Percentiles rank a stretch among this genome's conserved stretches.
Evolutionary conservation across 2,888 invertebrate species (phyloP).

Genomic region (Euplagia quadripunctaria): DNA sequence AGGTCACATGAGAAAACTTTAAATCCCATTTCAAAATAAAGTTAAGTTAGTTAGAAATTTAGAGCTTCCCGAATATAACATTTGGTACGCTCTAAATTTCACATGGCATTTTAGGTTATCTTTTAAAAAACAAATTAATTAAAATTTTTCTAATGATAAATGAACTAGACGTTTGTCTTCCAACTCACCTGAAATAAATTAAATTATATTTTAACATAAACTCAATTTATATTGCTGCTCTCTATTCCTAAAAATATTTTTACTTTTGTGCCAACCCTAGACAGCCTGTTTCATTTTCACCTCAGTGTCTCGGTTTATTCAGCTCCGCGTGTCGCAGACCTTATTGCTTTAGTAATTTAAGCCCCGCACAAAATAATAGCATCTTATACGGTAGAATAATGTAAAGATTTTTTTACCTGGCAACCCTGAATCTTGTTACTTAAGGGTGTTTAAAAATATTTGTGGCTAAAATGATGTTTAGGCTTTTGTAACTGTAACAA

Average conservation of each 20-base stretch:
- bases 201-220: no score
- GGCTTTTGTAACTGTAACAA: background rate
- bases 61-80: no score
- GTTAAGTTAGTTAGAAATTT: no score
- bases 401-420: conserved; percentile 17
- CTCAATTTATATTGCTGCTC: no score
- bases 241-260: background rate
- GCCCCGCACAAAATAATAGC: conserved; percentile 30
- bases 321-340: conserved; percentile 40
- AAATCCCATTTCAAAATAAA: no score
- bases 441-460: background rate
- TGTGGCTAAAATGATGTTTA: background rate
- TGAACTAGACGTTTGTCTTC: no score
- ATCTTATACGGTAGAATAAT: conserved; percentile 24
- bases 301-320: conserved; percentile 46
- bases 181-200: no score
- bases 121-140: no score
- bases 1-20: no score
- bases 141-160: no score
- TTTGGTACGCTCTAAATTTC: no score
- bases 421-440: conserved; percentile 1
- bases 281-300: conserved; percentile 46
- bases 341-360: conserved; percentile 56
- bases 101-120: no score
- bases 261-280: conserved; percentile 32